A percentile compares a stretch with the other conserved stretches of the same genome.
These are phyloP conservation scores for Drosophila differens DNA, from an alignment of 2,888 invertebrate genomes.

Conservation along the genomic window DNA sequence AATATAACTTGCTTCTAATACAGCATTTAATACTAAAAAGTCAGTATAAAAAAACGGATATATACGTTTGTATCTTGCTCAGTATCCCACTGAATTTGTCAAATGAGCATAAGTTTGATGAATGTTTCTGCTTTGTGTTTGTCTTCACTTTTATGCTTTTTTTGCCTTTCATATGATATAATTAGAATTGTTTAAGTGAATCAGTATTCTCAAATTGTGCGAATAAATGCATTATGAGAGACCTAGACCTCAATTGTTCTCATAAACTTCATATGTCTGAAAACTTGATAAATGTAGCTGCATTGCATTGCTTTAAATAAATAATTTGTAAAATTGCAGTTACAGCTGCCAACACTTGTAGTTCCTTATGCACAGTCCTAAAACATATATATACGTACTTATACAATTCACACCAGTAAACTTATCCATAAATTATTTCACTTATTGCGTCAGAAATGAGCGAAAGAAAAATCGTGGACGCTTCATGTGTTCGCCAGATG, in stretches of 20 bases:
- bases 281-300: slow-evolving; percentile 12
- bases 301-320: slow-evolving; percentile 27
- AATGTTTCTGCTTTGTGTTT: slow-evolving; percentile 10
- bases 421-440: slow-evolving; percentile 38
- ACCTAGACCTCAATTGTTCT: slow-evolving; percentile 12
- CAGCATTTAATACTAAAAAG: not conserved
- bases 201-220: not conserved
- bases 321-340: slow-evolving; percentile 38
- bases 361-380: slow-evolving; percentile 7
- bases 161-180: not conserved
- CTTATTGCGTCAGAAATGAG: slow-evolving; percentile 32
- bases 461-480: slow-evolving; percentile 2
- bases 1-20: not conserved
- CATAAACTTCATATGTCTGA: slow-evolving; percentile 16
- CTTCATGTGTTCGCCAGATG: slow-evolving; percentile 51
- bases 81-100: not conserved
- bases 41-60: not conserved
- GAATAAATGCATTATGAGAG: not conserved
- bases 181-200: slow-evolving; percentile 34
- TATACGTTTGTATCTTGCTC: not conserved
- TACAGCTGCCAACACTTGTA: slow-evolving; percentile 24
- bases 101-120: not conserved
- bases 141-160: not conserved
- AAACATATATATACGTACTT: not conserved
- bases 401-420: slow-evolving; percentile 18